Conservation (phyloP, 2,888 invertebrate species). For the Oscheius sp. region DNA sequence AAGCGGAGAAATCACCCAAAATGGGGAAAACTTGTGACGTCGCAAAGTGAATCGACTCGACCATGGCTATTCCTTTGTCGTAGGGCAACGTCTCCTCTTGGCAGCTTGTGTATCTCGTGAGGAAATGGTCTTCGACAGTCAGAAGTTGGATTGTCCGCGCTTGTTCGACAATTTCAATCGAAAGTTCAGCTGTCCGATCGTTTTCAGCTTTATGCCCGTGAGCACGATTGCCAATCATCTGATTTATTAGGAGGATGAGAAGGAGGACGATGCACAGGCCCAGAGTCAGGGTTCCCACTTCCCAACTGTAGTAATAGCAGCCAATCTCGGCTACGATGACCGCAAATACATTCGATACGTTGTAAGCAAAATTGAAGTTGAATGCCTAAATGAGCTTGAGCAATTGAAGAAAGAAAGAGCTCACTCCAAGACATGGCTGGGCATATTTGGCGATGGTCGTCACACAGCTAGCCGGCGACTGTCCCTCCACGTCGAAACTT, state of each 20-base stretch:
- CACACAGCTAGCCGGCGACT: conserved; percentile 43
- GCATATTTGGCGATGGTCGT: conserved; percentile 42
- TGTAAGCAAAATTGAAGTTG: conserved; percentile 29
- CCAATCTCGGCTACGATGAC: not conserved
- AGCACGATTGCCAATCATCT: conserved; percentile 30
- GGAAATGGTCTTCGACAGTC: conserved; percentile 73
- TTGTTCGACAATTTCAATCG: conserved; percentile 75
- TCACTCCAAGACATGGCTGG: conserved; percentile 43
- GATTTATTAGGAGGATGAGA: conserved; percentile 16
- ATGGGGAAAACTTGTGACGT: conserved; percentile 30
- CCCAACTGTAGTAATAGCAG: conserved; percentile 2
- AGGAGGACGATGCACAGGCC: conserved; percentile 4
- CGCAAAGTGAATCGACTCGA: conserved; percentile 47
- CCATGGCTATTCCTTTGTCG: conserved; percentile 41
- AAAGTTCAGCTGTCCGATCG: conserved; percentile 59
- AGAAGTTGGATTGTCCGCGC: conserved; percentile 74
- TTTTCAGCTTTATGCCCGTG: conserved; percentile 40
- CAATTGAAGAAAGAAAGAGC: not conserved
- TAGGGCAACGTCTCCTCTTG: conserved; percentile 40
- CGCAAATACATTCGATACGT: conserved; percentile 3
- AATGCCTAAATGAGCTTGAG: not conserved
- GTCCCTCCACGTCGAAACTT: conserved; percentile 47
- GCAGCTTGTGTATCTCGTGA: conserved; percentile 63
- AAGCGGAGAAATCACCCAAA: conserved; percentile 21
- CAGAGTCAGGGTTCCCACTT: not conserved